Conservation (phyloP, 2,113 vertebrate genomes). For the Phrynocephalus versicolor region DNA sequence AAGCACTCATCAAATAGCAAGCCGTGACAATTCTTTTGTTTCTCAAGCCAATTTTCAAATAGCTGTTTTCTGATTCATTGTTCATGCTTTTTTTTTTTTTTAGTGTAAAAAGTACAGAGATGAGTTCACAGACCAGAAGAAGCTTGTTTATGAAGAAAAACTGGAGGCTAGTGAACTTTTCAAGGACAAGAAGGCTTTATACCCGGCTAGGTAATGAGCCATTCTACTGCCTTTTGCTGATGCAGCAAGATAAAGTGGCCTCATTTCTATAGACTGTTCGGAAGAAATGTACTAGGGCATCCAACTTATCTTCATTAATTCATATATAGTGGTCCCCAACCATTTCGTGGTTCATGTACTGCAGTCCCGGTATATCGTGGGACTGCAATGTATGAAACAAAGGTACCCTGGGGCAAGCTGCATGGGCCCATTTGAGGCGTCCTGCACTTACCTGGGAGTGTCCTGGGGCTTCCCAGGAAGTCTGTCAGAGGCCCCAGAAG, state of each 20-base stretch:
- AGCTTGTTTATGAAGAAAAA: conserved; percentile 94
- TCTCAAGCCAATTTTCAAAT: conserved; percentile 32
- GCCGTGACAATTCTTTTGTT: neutral
- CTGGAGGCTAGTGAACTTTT: conserved; percentile 97
- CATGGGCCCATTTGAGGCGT: too few relatives aligned
- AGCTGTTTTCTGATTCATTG: conserved; percentile 38
- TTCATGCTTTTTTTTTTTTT: conserved; percentile 34
- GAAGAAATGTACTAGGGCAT: neutral
- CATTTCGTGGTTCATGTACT: too few relatives aligned
- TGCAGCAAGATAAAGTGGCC: neutral
- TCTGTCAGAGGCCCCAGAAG: too few relatives aligned
- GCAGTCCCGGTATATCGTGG: too few relatives aligned
- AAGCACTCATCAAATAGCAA: conserved; percentile 49
- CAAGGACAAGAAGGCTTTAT: conserved; percentile 96
- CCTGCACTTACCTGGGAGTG: too few relatives aligned
- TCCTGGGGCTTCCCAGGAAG: too few relatives aligned
- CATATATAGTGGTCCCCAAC: too few relatives aligned
- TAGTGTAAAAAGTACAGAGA: conserved; percentile 97
- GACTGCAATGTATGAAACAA: too few relatives aligned
- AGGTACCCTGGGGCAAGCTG: too few relatives aligned
- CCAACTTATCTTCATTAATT: conserved; percentile 1
- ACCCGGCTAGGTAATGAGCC: conserved; percentile 88
- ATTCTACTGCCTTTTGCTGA: neutral
- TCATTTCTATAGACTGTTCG: neutral
- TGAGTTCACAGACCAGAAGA: conserved; percentile 93